These are phyloP conservation scores for Hybognathus amarus DNA, from an alignment of 2,797 vertebrate genomes.

Conservation along the genomic window DNA sequence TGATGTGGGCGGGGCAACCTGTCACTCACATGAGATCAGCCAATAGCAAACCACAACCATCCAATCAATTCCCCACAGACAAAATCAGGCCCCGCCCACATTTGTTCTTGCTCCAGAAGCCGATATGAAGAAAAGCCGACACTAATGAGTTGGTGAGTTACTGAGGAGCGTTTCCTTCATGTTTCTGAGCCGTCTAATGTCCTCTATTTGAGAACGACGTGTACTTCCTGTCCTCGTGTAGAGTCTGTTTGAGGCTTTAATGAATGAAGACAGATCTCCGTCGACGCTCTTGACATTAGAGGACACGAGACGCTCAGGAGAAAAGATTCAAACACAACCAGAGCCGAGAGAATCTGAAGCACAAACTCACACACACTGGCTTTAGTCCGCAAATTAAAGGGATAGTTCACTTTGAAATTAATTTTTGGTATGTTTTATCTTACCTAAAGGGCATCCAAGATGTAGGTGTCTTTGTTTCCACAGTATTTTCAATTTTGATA, in stretches of 20 bases:
- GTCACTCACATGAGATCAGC: not conserved
- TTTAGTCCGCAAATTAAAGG: too few relatives aligned
- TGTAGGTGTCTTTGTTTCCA: too few relatives aligned
- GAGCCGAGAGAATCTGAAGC: not conserved
- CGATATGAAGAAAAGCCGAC: not conserved
- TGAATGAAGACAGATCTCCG: not conserved
- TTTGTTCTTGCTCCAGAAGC: not conserved
- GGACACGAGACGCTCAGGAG: constrained; percentile 2
- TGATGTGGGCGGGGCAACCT: not conserved
- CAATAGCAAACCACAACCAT: not conserved
- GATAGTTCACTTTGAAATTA: too few relatives aligned
- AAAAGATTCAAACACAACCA: not conserved
- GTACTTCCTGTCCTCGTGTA: not conserved
- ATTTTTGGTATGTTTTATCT: too few relatives aligned
- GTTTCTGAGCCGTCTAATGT: not conserved
- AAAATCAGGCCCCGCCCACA: not conserved
- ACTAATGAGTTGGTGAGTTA: not conserved
- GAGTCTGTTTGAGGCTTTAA: not conserved
- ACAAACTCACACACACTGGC: not conserved
- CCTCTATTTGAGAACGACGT: too few relatives aligned
- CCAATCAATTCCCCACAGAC: too few relatives aligned
- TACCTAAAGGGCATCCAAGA: too few relatives aligned
- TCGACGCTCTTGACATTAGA: constrained; percentile 27
- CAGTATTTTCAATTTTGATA: too few relatives aligned
- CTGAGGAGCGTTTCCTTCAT: not conserved